These are phyloP conservation scores for Saxidomus purpurata DNA, from an alignment of 1,140 invertebrate genomes.

Conservation along the genomic window DNA sequence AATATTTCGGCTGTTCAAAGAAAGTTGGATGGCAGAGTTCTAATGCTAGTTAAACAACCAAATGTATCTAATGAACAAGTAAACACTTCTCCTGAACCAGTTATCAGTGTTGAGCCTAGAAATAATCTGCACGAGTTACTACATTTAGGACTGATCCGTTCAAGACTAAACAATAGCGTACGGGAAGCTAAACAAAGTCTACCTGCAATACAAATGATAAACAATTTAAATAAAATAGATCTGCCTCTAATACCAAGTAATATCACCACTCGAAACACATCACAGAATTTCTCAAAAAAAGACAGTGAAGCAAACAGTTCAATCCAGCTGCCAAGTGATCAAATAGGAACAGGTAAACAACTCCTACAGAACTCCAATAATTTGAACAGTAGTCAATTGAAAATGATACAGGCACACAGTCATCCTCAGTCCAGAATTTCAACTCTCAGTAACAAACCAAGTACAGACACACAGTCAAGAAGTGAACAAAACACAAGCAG, in stretches of 20 bases:
- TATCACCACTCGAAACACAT: background rate
- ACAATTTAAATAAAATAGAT: conserved; percentile 32
- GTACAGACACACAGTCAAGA: background rate
- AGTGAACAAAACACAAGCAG: background rate
- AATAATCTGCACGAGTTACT: background rate
- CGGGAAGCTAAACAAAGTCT: conserved; percentile 30
- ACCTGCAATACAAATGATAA: conserved; percentile 47
- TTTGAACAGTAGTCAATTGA: background rate
- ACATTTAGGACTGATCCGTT: background rate
- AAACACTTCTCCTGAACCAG: background rate
- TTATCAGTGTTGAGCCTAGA: background rate
- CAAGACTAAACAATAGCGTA: background rate
- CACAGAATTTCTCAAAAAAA: background rate
- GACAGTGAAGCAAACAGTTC: background rate
- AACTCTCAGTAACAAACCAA: background rate
- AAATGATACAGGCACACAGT: background rate
- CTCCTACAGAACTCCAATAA: background rate
- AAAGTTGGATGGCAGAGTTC: background rate
- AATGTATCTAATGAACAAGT: background rate
- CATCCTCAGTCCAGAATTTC: background rate
- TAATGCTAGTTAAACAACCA: background rate
- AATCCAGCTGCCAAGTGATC: no score
- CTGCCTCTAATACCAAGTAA: background rate
- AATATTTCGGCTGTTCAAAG: background rate
- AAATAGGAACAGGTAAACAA: background rate